Evolutionary conservation across 2,113 vertebrate species (phyloP).

Genomic region (Pyrgilauda ruficollis): DNA sequence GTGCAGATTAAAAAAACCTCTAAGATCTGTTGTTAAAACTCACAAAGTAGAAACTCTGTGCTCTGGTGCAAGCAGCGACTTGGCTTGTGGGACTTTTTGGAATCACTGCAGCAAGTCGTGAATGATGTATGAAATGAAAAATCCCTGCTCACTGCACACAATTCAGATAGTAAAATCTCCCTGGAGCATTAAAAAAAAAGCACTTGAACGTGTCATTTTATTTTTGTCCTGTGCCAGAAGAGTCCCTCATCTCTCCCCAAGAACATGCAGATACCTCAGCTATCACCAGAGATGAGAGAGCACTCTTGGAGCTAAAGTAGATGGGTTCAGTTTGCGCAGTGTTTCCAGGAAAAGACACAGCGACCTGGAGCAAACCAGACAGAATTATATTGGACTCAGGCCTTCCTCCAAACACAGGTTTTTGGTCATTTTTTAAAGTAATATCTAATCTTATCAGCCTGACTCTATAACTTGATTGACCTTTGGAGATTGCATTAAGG

Average conservation of each 20-base stretch:
- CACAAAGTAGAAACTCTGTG: not conserved
- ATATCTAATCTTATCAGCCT: slow-evolving; percentile 48
- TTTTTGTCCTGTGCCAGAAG: slow-evolving; percentile 46
- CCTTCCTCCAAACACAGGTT: not conserved
- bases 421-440: slow-evolving; percentile 36
- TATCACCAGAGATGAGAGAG: not conserved
- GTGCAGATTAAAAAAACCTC: not conserved
- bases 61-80: not conserved
- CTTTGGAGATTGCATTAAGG: slow-evolving; percentile 44
- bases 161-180: slow-evolving; percentile 56
- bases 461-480: slow-evolving; percentile 56
- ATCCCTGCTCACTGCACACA: slow-evolving; percentile 50
- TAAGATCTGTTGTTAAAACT: not conserved
- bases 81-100: slow-evolving; percentile 3
- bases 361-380: not conserved
- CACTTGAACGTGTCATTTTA: slow-evolving; percentile 54
- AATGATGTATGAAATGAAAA: slow-evolving; percentile 66
- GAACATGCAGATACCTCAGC: slow-evolving; percentile 1
- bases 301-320: not conserved
- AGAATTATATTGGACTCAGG: not conserved
- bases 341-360: slow-evolving; percentile 1
- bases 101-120: slow-evolving; percentile 53
- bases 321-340: not conserved
- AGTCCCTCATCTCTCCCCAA: slow-evolving; percentile 1
- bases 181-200: slow-evolving; percentile 28